Conservation (phyloP, 1,140 invertebrate genomes). For the Grapholita molesta region DNA sequence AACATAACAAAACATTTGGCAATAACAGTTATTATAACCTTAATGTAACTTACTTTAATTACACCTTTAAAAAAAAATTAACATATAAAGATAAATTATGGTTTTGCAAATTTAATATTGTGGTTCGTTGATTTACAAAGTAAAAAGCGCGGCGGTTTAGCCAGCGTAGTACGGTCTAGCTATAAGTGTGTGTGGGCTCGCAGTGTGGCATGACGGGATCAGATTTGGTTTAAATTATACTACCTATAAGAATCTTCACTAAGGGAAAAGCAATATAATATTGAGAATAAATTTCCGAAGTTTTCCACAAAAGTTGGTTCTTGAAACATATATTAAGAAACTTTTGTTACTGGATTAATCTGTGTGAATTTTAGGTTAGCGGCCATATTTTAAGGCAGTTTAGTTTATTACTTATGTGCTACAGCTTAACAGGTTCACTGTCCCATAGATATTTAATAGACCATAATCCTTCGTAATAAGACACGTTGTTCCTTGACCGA, state of each 20-base stretch:
- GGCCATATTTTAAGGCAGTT: not conserved
- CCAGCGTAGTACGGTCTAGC: too few species aligned
- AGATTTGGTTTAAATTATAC: too few species aligned
- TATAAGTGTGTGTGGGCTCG: too few species aligned
- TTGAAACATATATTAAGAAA: constrained; percentile 45
- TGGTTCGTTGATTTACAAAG: too few species aligned
- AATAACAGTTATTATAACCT: not conserved
- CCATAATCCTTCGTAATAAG: too few species aligned
- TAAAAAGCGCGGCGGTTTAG: too few species aligned
- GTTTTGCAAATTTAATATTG: too few species aligned
- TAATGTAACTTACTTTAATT: not conserved
- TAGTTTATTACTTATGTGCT: not conserved
- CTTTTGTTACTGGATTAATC: constrained; percentile 34
- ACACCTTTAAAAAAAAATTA: not conserved
- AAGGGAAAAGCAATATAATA: constrained; percentile 6
- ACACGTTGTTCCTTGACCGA: too few species aligned
- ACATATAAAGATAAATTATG: too few species aligned
- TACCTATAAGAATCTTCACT: not conserved
- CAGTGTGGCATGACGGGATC: too few species aligned
- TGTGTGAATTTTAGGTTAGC: not conserved
- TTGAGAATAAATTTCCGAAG: constrained; percentile 6
- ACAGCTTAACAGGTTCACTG: not conserved
- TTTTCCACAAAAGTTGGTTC: constrained; percentile 1
- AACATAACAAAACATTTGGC: not conserved
- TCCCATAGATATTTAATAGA: too few species aligned